Conservation (phyloP, 2,113 vertebrate species). For the Bufo gargarizans region DNA sequence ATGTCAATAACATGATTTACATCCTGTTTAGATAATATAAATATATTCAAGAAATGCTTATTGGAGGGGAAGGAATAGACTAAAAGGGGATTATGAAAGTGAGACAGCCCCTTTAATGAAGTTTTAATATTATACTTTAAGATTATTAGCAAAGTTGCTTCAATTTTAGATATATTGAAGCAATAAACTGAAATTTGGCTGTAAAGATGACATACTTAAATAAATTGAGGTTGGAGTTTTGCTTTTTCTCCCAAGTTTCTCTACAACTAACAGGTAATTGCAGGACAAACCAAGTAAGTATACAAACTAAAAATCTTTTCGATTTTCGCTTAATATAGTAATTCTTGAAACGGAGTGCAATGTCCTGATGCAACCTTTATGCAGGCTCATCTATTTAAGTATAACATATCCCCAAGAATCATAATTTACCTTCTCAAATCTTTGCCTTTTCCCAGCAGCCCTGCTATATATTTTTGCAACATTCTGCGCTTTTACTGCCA, state of each 20-base stretch:
- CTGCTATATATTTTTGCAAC: conserved; percentile 21
- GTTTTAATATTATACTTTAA: no score
- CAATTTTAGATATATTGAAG: not conserved
- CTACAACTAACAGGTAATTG: no score
- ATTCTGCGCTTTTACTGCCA: conserved; percentile 20
- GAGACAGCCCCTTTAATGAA: no score
- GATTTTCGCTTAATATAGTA: conserved; percentile 1
- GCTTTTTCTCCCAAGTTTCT: not conserved
- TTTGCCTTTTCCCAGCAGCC: not conserved
- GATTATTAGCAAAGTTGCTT: not conserved
- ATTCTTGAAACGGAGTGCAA: not conserved
- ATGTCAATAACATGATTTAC: no score
- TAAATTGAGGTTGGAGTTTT: not conserved
- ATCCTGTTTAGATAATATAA: no score
- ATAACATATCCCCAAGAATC: conserved; percentile 22
- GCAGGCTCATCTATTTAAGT: conserved; percentile 4
- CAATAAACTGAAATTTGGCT: not conserved
- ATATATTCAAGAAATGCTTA: no score
- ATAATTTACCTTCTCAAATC: conserved; percentile 30
- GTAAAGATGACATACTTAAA: not conserved
- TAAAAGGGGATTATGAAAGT: no score
- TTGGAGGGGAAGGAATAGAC: no score
- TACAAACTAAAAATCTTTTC: not conserved
- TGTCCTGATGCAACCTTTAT: conserved; percentile 11
- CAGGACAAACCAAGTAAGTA: not conserved